Evolutionary conservation across 2,888 invertebrate genomes (phyloP).

Genomic region (Drosophila suboccidentalis): DNA sequence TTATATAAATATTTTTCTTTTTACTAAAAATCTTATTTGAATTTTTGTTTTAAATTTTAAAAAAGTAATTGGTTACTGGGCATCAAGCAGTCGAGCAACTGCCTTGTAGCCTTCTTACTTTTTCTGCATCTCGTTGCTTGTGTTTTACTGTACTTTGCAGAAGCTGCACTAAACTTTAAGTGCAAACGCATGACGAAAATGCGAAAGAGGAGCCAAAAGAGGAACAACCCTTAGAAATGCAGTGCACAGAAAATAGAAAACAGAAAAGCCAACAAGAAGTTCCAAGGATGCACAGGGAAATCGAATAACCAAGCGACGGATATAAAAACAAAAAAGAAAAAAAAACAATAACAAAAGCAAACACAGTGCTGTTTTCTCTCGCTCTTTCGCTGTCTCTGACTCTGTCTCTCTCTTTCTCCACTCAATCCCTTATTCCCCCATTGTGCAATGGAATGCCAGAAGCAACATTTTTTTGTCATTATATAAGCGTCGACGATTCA

Average conservation of each 20-base stretch:
- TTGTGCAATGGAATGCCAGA: conserved; percentile 35
- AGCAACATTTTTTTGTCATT: conserved; percentile 34
- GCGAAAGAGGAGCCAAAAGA: conserved; percentile 33
- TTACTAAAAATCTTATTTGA: no score
- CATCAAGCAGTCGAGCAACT: background rate
- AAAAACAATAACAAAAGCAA: conserved; percentile 25
- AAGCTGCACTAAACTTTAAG: conserved; percentile 53
- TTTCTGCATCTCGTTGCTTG: background rate
- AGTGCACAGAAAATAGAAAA: conserved; percentile 5
- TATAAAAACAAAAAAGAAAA: conserved; percentile 14
- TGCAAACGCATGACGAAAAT: conserved; percentile 25
- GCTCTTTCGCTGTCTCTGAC: background rate
- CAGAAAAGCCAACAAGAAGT: conserved; percentile 25
- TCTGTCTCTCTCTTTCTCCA: background rate
- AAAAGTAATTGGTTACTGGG: background rate
- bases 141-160: conserved; percentile 64
- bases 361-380: conserved; percentile 1
- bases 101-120: background rate
- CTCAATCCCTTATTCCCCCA: conserved; percentile 2
- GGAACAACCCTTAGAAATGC: conserved; percentile 68
- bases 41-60: no score
- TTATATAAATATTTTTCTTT: no score
- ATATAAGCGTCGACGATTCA: conserved; percentile 38
- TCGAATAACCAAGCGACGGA: conserved; percentile 47
- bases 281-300: conserved; percentile 46